These are phyloP conservation scores for Microctenopoma steveboyesi DNA, from an alignment of 2,797 vertebrate genomes.

Conservation along the genomic window DNA sequence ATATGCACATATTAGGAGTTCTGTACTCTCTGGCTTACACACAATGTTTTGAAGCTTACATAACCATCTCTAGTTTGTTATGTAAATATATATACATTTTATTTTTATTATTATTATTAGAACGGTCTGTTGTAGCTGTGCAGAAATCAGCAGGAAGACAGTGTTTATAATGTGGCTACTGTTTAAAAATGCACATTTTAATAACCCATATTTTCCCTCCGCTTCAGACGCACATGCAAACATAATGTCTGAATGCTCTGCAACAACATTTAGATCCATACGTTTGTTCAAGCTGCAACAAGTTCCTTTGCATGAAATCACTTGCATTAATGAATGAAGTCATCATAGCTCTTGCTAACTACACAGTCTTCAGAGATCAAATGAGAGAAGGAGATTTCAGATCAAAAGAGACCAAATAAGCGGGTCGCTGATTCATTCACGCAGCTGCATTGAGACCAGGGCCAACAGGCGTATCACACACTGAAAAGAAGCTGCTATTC, in stretches of 20 bases:
- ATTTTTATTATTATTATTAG: too few species aligned
- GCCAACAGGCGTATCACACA: conserved; percentile 97
- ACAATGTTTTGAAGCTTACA: background rate
- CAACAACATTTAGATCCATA: conserved; percentile 29
- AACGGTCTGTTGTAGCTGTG: background rate
- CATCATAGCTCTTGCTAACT: conserved; percentile 54
- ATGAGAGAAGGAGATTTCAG: conserved; percentile 89
- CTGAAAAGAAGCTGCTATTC: conserved; percentile 95
- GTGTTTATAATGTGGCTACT: conserved; percentile 21
- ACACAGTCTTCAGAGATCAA: conserved; percentile 88
- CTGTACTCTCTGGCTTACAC: too few species aligned
- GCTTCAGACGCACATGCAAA: background rate
- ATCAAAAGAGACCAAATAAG: conserved; percentile 89
- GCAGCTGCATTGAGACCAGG: conserved; percentile 93
- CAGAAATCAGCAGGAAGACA: conserved; percentile 2
- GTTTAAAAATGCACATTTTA: background rate
- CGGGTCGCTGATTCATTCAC: conserved; percentile 91
- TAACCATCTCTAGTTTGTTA: background rate
- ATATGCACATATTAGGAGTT: too few species aligned
- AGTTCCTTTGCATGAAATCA: conserved; percentile 20
- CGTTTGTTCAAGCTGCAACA: conserved; percentile 55
- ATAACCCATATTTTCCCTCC: background rate
- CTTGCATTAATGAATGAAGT: conserved; percentile 41
- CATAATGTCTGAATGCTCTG: conserved; percentile 4
- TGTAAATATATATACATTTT: background rate